Conservation (phyloP, 2,113 vertebrate genomes). For the Felis catus region F.catus_Fca126_mat1.0 CM031416.1:114362001-114362500, state of each 20-base stretch:
- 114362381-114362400: too few species aligned
- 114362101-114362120: too few species aligned
- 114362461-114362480: background rate
- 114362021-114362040: too few species aligned
- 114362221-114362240: background rate
- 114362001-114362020: too few species aligned
- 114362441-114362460: background rate
- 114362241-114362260: background rate
- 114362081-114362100: too few species aligned
- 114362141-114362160: background rate
- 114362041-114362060: too few species aligned
- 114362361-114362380: background rate
- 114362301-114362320: background rate
- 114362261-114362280: background rate
- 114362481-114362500: background rate
- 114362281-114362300: too few species aligned
- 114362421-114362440: background rate
- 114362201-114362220: background rate
- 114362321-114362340: background rate
- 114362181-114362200: background rate
- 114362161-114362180: background rate
- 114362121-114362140: background rate
- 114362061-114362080: too few species aligned
- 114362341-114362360: background rate
- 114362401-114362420: background rate